Conservation (phyloP, 2,113 vertebrate species). For the Neodontobutis hainanensis region DNA sequence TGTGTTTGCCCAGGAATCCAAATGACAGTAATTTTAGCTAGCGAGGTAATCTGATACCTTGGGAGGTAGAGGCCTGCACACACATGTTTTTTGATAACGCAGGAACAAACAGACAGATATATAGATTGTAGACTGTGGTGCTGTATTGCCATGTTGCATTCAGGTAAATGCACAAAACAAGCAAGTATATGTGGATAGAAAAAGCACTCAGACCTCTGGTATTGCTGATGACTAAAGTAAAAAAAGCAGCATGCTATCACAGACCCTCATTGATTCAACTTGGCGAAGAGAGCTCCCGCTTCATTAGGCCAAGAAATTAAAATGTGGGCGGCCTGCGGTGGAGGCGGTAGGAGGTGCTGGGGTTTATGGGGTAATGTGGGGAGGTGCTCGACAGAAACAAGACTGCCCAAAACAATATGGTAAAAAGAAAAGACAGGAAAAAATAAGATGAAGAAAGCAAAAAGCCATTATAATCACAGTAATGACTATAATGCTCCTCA, state of each 20-base stretch:
- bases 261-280: conserved; percentile 67
- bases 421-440: conserved; percentile 11
- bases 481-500: conserved; percentile 37
- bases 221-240: conserved; percentile 62
- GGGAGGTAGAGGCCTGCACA: conserved; percentile 48
- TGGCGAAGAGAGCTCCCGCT: conserved; percentile 59
- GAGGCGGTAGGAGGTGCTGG: conserved; percentile 38
- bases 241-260: conserved; percentile 40
- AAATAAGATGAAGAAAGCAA: conserved; percentile 44
- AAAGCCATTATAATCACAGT: conserved; percentile 51
- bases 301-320: conserved; percentile 85
- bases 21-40: conserved; percentile 56
- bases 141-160: background rate
- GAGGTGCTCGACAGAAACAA: conserved; percentile 43
- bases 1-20: conserved; percentile 35
- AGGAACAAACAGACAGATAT: conserved; percentile 9
- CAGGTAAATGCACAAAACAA: background rate
- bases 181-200: background rate
- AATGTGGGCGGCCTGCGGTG: conserved; percentile 65
- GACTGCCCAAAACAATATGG: conserved; percentile 37
- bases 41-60: conserved; percentile 58
- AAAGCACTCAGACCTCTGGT: conserved; percentile 10
- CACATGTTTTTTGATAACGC: conserved; percentile 56
- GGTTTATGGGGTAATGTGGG: conserved; percentile 34
- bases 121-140: conserved; percentile 4